Conservation (phyloP, 2,888 invertebrate genomes). For the Anoplius nigerrimus region DNA sequence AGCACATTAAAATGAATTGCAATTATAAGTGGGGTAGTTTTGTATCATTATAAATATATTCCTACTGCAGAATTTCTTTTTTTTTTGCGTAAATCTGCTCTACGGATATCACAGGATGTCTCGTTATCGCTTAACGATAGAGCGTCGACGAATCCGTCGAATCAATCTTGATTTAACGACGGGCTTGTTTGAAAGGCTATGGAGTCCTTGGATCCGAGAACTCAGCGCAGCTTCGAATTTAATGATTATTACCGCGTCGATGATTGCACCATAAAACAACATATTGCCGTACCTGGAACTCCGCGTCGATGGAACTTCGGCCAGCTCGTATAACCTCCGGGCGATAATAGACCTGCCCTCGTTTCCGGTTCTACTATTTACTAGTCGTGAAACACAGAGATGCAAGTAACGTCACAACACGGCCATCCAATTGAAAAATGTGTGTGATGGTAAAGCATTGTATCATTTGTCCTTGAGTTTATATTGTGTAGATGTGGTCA, state of each 20-base stretch:
- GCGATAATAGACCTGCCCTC: conserved; percentile 52
- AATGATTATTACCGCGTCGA: conserved; percentile 64
- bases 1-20: too few species aligned
- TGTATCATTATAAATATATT: too few species aligned
- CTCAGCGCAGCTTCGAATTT: conserved; percentile 45
- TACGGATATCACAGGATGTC: conserved; percentile 14
- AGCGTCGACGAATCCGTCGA: conserved; percentile 19
- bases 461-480: too few species aligned
- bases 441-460: too few species aligned
- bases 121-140: conserved; percentile 25
- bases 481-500: too few species aligned
- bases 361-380: conserved; percentile 52
- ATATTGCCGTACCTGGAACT: conserved; percentile 61
- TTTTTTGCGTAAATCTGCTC: background rate
- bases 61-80: too few species aligned
- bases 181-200: conserved; percentile 24
- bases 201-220: conserved; percentile 6
- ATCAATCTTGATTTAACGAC: conserved; percentile 40
- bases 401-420: too few species aligned
- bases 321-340: conserved; percentile 41
- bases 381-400: background rate
- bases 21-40: too few species aligned
- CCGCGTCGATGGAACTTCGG: conserved; percentile 49
- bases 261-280: conserved; percentile 65
- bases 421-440: too few species aligned